A percentile compares a stretch with the other conserved stretches of the same genome.
Conservation (phyloP, 1,140 invertebrate genomes). For the Penaeus indicus region DNA sequence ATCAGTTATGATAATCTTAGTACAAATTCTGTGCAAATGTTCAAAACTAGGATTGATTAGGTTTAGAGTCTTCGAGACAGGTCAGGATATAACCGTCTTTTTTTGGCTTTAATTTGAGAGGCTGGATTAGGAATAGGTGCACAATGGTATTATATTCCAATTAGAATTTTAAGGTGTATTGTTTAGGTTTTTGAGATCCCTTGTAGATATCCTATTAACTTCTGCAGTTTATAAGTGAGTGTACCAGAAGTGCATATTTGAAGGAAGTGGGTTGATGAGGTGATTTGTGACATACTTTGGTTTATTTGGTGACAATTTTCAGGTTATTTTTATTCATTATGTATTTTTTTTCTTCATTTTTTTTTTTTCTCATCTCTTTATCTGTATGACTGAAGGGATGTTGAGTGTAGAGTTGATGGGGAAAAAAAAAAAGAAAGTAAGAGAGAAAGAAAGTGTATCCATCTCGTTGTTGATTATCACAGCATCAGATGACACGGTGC, state of each 20-base stretch:
- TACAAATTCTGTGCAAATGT: not conserved
- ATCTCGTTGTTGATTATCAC: slow-evolving; percentile 24
- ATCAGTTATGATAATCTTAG: too few relatives aligned
- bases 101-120: not conserved
- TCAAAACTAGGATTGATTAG: slow-evolving; percentile 37
- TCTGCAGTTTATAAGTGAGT: slow-evolving; percentile 9
- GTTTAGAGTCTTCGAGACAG: not conserved
- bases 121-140: not conserved
- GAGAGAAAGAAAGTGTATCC: slow-evolving; percentile 21
- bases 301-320: slow-evolving; percentile 8
- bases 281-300: not conserved
- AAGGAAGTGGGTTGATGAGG: not conserved
- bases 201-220: slow-evolving; percentile 38
- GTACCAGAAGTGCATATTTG: not conserved
- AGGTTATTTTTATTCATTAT: not conserved
- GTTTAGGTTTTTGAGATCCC: slow-evolving; percentile 1
- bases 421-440: not conserved
- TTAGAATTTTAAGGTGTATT: slow-evolving; percentile 33
- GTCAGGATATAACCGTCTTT: not conserved
- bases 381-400: not conserved
- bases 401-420: too few relatives aligned
- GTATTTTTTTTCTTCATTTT: not conserved
- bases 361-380: not conserved
- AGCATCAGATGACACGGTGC: slow-evolving; percentile 45
- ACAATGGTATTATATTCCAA: slow-evolving; percentile 37